phyloP scores from a whole-genome alignment of 2,888 invertebrate genomes.

The Sphaeridia pumilis region DNA sequence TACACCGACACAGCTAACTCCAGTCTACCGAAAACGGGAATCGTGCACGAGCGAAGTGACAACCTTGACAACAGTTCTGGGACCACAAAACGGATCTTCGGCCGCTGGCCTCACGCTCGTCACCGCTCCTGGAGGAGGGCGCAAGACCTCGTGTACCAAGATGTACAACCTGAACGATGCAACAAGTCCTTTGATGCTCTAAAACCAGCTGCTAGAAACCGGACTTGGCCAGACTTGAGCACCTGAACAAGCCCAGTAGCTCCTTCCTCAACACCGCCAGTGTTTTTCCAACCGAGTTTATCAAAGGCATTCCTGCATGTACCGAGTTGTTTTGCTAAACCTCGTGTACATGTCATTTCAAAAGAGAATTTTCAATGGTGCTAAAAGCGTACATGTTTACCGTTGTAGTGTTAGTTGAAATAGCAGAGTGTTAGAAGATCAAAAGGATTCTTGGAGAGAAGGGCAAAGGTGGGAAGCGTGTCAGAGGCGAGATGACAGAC shows the following conservation, averaged over 20 bases:
- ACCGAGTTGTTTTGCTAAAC: too few relatives aligned
- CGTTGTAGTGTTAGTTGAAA: neutral
- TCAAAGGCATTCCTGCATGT: too few relatives aligned
- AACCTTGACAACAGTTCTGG: constrained; percentile 51
- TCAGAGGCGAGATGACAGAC: too few relatives aligned
- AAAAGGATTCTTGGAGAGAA: neutral
- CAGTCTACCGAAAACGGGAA: constrained; percentile 54
- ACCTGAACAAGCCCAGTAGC: too few relatives aligned
- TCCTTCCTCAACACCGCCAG: too few relatives aligned
- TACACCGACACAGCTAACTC: constrained; percentile 45
- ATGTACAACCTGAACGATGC: constrained; percentile 4
- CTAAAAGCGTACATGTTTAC: too few relatives aligned
- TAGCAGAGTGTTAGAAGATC: neutral
- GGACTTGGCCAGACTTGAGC: too few relatives aligned
- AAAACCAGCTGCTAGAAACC: too few relatives aligned
- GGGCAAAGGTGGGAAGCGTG: too few relatives aligned
- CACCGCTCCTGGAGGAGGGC: neutral
- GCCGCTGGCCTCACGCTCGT: constrained; percentile 9
- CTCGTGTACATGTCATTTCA: too few relatives aligned
- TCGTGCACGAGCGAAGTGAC: constrained; percentile 61
- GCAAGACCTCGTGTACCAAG: constrained; percentile 1
- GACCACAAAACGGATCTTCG: neutral
- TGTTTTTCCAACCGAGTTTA: too few relatives aligned
- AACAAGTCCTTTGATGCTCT: neutral
- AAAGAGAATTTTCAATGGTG: too few relatives aligned